A percentile compares a stretch with the other conserved stretches of the same genome.
Evolutionary conservation across 2,797 vertebrate genomes (phyloP).

Genomic region (Pteropus rufus): DNA sequence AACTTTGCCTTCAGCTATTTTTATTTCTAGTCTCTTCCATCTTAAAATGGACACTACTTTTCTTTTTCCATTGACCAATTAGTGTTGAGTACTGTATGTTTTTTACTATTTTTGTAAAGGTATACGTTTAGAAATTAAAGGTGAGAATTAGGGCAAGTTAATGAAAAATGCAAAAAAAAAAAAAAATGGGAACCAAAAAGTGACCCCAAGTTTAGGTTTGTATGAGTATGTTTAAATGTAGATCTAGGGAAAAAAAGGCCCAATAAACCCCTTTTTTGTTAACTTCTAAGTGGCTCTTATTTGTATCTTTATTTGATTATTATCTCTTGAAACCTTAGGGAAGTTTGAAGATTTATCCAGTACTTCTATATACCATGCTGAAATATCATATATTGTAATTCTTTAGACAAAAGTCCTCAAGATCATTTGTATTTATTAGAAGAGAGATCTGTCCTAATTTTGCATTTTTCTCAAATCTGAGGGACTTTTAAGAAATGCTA

Average conservation of each 20-base stretch:
- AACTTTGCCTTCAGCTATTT: conserved; percentile 83
- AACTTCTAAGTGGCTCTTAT: background rate
- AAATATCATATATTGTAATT: conserved; percentile 40
- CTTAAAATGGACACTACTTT: conserved; percentile 82
- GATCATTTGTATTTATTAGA: conserved; percentile 56
- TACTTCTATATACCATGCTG: conserved; percentile 21
- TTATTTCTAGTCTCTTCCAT: conserved; percentile 84
- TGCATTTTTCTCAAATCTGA: conserved; percentile 67
- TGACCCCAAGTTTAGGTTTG: conserved; percentile 32
- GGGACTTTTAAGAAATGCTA: conserved; percentile 73
- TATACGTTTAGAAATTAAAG: conserved; percentile 78
- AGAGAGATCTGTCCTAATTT: conserved; percentile 74
- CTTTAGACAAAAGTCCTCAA: conserved; percentile 41
- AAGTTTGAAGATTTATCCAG: conserved; percentile 25
- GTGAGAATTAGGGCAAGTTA: conserved; percentile 76
- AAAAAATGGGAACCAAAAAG: conserved; percentile 40
- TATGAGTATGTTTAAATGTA: conserved; percentile 15
- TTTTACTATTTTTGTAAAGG: conserved; percentile 73
- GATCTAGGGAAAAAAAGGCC: background rate
- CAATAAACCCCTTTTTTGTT: background rate
- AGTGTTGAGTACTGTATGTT: conserved; percentile 82
- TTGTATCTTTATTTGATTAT: conserved; percentile 1
- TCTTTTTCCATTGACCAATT: conserved; percentile 89
- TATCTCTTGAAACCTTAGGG: conserved; percentile 13
- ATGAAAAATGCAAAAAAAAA: conserved; percentile 42